These are phyloP conservation scores for Bombus fervidus DNA, from an alignment of 1,140 invertebrate genomes.

Conservation along the genomic window DNA sequence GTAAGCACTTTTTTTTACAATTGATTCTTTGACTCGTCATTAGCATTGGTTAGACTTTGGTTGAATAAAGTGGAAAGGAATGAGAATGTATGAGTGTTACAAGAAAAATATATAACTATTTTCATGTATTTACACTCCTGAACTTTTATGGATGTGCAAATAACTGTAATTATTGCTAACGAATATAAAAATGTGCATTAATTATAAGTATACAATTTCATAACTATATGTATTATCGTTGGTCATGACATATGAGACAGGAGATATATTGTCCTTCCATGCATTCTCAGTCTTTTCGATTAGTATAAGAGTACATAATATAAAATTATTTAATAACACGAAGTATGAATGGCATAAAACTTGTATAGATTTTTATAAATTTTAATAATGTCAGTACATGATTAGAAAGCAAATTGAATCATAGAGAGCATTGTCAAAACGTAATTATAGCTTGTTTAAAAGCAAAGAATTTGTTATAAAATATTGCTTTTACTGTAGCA, in stretches of 20 bases:
- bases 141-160: not conserved
- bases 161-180: not conserved
- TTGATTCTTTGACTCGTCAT: slow-evolving; percentile 20
- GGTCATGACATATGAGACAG: not conserved
- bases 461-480: slow-evolving; percentile 41
- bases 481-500: slow-evolving; percentile 71
- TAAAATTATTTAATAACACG: slow-evolving; percentile 22
- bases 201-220: not conserved
- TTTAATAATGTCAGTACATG: not conserved
- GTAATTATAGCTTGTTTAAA: slow-evolving; percentile 37
- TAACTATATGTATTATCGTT: not conserved
- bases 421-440: slow-evolving; percentile 22
- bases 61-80: slow-evolving; percentile 2
- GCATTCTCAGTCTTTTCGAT: slow-evolving; percentile 8
- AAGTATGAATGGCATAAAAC: slow-evolving; percentile 5
- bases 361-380: slow-evolving; percentile 28
- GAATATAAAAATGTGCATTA: not conserved
- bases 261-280: not conserved
- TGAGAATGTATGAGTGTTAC: not conserved
- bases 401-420: slow-evolving; percentile 20
- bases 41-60: not conserved
- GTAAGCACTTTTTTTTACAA: slow-evolving; percentile 57
- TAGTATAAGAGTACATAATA: not conserved
- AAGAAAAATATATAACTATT: slow-evolving; percentile 4
- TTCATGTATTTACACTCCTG: not conserved